A percentile compares a stretch with the other conserved stretches of the same genome.
Evolutionary conservation across 2,113 vertebrate species (phyloP).

Genomic region (Mormyrus iriodes): DNA sequence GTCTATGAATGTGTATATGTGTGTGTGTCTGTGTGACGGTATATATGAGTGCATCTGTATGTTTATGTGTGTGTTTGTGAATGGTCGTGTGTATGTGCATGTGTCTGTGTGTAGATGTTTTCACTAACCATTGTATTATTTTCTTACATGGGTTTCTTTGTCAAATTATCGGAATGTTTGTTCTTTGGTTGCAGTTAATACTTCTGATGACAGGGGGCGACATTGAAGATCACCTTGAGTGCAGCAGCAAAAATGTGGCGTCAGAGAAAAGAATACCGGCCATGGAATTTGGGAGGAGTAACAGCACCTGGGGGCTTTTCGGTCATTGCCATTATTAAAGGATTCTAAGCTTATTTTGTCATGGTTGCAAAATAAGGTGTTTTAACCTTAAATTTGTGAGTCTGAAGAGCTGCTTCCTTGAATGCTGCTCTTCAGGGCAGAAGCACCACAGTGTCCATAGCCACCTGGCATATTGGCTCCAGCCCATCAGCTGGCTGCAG

Average conservation of each 20-base stretch:
- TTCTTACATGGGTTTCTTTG: neutral
- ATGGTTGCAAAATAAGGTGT: neutral
- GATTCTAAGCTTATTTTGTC: neutral
- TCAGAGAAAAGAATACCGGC: neutral
- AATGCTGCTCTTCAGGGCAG: neutral
- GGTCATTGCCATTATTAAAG: neutral
- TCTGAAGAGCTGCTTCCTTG: neutral
- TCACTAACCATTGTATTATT: neutral
- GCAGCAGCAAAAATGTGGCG: neutral
- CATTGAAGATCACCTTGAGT: neutral
- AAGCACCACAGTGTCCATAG: neutral
- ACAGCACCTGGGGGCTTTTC: neutral
- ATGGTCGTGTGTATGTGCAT: no score
- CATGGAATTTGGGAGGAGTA: neutral
- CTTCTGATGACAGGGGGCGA: slow-evolving; percentile 1
- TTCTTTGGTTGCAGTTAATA: neutral
- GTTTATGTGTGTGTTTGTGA: neutral
- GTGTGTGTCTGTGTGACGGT: neutral
- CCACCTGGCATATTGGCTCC: neutral
- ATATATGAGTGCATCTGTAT: neutral
- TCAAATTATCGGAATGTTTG: neutral
- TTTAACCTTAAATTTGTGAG: neutral
- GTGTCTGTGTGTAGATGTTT: neutral
- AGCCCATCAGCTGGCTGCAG: neutral
- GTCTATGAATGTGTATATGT: neutral